These are phyloP conservation scores for Bibio marci DNA, from an alignment of 2,888 invertebrate genomes.

Conservation along the genomic window DNA sequence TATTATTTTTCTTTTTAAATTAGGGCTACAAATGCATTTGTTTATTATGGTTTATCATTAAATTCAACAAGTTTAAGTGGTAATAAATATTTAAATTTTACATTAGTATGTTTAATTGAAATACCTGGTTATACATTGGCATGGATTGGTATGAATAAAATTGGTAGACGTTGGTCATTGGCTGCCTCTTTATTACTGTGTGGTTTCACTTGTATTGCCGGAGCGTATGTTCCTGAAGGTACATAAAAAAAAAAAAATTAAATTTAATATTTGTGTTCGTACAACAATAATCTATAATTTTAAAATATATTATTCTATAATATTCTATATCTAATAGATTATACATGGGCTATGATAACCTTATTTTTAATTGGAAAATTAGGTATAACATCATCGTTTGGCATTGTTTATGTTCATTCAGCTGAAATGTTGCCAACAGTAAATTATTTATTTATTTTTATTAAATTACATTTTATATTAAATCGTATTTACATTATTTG, in stretches of 20 bases:
- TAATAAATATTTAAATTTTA: conserved; percentile 49
- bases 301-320: conserved; percentile 1
- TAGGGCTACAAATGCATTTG: conserved; percentile 44
- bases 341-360: conserved; percentile 34
- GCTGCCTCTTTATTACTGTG: conserved; percentile 34
- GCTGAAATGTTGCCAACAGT: conserved; percentile 31
- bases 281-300: background rate
- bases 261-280: background rate
- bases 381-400: conserved; percentile 44
- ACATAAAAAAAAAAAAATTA: background rate
- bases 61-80: conserved; percentile 47
- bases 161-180: conserved; percentile 35
- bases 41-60: conserved; percentile 49
- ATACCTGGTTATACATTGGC: conserved; percentile 26
- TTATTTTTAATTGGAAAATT: conserved; percentile 44
- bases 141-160: conserved; percentile 32
- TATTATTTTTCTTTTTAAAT: no score
- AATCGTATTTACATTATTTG: conserved; percentile 6
- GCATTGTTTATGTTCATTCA: conserved; percentile 41
- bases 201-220: conserved; percentile 34
- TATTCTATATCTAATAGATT: conserved; percentile 19
- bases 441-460: conserved; percentile 2
- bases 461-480: background rate
- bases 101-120: conserved; percentile 39
- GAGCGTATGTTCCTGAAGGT: conserved; percentile 35